Conservation (phyloP, 2,113 vertebrate species). For the Mesitornis unicolor region DNA sequence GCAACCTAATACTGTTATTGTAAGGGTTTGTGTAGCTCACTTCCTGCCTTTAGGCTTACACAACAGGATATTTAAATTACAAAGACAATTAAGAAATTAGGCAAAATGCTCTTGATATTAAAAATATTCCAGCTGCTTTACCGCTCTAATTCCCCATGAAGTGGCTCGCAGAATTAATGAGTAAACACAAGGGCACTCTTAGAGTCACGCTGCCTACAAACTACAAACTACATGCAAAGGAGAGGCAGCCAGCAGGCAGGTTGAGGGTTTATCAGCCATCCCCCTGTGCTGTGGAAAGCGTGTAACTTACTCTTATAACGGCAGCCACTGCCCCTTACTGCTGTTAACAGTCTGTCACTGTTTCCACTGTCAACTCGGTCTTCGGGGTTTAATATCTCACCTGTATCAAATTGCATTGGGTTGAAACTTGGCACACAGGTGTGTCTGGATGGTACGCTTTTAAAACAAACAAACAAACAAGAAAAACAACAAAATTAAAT, state of each 20-base stretch:
- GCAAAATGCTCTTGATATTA: slow-evolving; percentile 10
- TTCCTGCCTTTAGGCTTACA: slow-evolving; percentile 79
- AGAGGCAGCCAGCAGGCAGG: neutral
- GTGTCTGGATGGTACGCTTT: neutral
- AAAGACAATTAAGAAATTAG: slow-evolving; percentile 43
- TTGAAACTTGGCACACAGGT: neutral
- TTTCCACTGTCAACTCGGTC: neutral
- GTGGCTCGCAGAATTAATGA: neutral
- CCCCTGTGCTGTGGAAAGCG: neutral
- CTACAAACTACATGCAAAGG: neutral
- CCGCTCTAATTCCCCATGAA: neutral
- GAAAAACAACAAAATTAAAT: neutral
- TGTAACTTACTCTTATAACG: neutral
- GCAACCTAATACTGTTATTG: slow-evolving; percentile 59
- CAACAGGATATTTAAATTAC: slow-evolving; percentile 77
- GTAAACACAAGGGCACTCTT: neutral
- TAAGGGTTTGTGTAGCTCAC: slow-evolving; percentile 59
- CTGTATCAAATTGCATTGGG: neutral
- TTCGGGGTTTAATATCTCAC: slow-evolving; percentile 27
- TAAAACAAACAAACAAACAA: no score
- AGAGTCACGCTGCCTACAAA: neutral
- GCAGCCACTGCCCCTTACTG: neutral
- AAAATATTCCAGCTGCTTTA: neutral
- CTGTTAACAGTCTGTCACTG: neutral
- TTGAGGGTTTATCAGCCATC: neutral